phyloP scores from a whole-genome alignment of 2,888 invertebrate genomes.

The Parasteatoda lunata region DNA sequence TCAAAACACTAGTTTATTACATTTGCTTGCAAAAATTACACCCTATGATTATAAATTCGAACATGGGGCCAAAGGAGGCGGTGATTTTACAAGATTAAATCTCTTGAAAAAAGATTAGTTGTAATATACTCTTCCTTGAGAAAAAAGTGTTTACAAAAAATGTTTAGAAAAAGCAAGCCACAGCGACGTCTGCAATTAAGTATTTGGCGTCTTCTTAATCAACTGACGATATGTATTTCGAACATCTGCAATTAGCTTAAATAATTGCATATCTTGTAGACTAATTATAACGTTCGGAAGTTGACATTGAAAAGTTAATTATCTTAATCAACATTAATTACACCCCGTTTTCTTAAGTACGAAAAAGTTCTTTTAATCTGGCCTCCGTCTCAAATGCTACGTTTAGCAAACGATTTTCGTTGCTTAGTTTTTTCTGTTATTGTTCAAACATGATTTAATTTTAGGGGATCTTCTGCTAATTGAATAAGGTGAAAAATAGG shows the following conservation, averaged over 20 bases:
- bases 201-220: slow-evolving; percentile 58
- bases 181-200: slow-evolving; percentile 53
- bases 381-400: slow-evolving; percentile 47
- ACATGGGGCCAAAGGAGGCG: slow-evolving; percentile 39
- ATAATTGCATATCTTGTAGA: slow-evolving; percentile 61
- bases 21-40: slow-evolving; percentile 61
- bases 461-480: no score
- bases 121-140: background rate
- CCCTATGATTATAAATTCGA: slow-evolving; percentile 55
- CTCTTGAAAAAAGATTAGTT: slow-evolving; percentile 11
- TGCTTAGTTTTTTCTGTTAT: slow-evolving; percentile 6
- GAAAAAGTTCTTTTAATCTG: background rate
- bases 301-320: slow-evolving; percentile 68
- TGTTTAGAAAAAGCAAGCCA: slow-evolving; percentile 25
- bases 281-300: slow-evolving; percentile 61
- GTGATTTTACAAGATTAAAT: slow-evolving; percentile 63
- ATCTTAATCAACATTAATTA: slow-evolving; percentile 67
- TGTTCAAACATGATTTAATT: background rate
- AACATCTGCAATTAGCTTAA: slow-evolving; percentile 55
- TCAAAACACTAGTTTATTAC: slow-evolving; percentile 59
- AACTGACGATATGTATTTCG: slow-evolving; percentile 16
- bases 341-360: slow-evolving; percentile 21
- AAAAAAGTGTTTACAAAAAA: background rate
- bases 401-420: slow-evolving; percentile 49
- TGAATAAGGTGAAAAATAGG: no score